These are phyloP conservation scores for Drosophila oshimai DNA, from an alignment of 1,140 invertebrate genomes.

Conservation along the genomic window DNA sequence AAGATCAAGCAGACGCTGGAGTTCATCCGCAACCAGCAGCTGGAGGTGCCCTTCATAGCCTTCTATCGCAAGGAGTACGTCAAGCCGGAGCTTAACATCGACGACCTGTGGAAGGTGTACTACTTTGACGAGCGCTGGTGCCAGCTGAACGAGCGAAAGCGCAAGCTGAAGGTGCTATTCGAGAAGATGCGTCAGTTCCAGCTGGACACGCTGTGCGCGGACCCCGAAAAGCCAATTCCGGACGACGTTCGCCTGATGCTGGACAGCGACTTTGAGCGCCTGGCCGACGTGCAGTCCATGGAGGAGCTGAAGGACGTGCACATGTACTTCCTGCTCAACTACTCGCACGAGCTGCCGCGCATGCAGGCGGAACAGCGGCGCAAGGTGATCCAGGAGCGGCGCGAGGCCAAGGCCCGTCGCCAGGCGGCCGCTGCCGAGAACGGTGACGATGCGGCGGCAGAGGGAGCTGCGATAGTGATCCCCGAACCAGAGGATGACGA, in stretches of 20 bases:
- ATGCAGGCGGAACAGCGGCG: conserved; percentile 90
- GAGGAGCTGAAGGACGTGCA: conserved; percentile 97
- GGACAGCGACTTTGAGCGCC: conserved; percentile 93
- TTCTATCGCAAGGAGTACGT: conserved; percentile 99
- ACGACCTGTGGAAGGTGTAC: conserved; percentile 98
- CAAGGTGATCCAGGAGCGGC: conserved; percentile 86
- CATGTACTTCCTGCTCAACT: conserved; percentile 96
- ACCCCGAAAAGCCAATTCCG: conserved; percentile 92
- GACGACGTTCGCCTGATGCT: conserved; percentile 92
- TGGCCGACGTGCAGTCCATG: conserved; percentile 91
- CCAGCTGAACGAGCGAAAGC: conserved; percentile 93
- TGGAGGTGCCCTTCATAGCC: conserved; percentile 99
- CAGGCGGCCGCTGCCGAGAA: conserved; percentile 84
- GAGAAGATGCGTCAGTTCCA: conserved; percentile 97
- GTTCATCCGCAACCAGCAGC: conserved; percentile 97
- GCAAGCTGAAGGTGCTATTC: conserved; percentile 91
- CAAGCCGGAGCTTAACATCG: conserved; percentile 95
- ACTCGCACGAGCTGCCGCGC: conserved; percentile 91
- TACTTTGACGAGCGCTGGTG: conserved; percentile 98
- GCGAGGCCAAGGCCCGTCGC: conserved; percentile 82
- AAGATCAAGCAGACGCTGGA: conserved; percentile 97
- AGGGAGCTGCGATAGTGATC: conserved; percentile 1
- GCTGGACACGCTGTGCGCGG: conserved; percentile 91
- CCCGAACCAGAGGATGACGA: conserved; percentile 84
- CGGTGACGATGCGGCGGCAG: conserved; percentile 83